Conservation (phyloP, 1,140 invertebrate genomes). For the Mya arenaria region DNA sequence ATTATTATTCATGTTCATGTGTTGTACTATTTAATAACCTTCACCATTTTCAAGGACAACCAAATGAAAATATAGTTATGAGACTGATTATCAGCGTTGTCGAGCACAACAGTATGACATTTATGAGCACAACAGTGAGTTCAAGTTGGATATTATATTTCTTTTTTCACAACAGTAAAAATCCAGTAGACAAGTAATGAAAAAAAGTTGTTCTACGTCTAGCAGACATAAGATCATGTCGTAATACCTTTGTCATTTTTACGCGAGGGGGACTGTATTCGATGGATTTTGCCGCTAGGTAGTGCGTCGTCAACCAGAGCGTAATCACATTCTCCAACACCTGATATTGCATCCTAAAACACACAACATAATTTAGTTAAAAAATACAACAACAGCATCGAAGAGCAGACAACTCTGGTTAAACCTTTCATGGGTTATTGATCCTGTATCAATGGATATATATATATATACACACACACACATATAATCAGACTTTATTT, state of each 20-base stretch:
- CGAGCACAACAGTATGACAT: too few species aligned
- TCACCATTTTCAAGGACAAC: too few species aligned
- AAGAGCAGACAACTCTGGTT: neutral
- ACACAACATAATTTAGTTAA: neutral
- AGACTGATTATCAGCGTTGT: too few species aligned
- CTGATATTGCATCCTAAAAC: slow-evolving; percentile 71
- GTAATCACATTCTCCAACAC: slow-evolving; percentile 73
- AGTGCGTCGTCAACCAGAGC: slow-evolving; percentile 78
- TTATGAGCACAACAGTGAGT: neutral
- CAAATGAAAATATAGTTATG: too few species aligned
- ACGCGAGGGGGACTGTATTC: slow-evolving; percentile 71
- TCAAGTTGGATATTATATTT: neutral
- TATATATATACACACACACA: too few species aligned
- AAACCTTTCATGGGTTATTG: too few species aligned
- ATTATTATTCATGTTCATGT: too few species aligned
- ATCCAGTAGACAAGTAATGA: neutral
- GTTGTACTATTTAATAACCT: too few species aligned
- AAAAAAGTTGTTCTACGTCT: too few species aligned
- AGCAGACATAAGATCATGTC: too few species aligned
- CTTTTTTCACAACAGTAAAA: neutral
- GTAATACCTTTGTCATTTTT: slow-evolving; percentile 70
- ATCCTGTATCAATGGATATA: too few species aligned
- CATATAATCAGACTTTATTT: too few species aligned
- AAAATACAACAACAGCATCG: slow-evolving; percentile 1
- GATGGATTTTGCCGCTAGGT: slow-evolving; percentile 74